Base-by-base conservation (phyloP, 2,797 vertebrate genomes). In the Hybognathus amarus region DNA sequence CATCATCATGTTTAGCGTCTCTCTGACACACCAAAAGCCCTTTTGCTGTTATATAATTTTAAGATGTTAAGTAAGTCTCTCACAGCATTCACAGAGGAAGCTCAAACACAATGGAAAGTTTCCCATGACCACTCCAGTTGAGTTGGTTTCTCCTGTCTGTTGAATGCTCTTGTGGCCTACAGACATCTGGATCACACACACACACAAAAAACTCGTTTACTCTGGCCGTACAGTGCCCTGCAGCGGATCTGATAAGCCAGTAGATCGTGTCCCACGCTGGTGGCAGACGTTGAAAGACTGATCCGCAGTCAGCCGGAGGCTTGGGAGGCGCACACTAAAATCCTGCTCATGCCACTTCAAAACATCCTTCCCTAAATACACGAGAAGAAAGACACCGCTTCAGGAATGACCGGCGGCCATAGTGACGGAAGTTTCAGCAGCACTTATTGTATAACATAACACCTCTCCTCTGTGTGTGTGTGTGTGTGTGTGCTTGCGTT, bases 301-400 rank as follows among this genome's bases (percentile, higher is more conserved):
- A 73, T 66, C 38, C n/a, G 10, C 76, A 36, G 67, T 79, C 82
- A 30, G 86, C 83, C 79, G 67, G 56, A 91, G 87, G 77, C 64
- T 61, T 11, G 56, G 82, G 76, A 80, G 80, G 81, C 68, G 56
- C 82, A 73, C 71, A 91, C 77, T 79, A 73, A 83, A 87, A 87
- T 77, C 61, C 81, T 79, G 63, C 64, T 69, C 80, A 73, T 83
- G 80, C 80, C 79, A 86, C 83, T 88, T 90, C 87, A 89, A 88
- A 89, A 79, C 20, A 63, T 81, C 52, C 73, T 86, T 77, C 50
- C 73, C 71, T 42, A 83, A 85, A 84, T 63, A 81, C 73, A 79
- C 9, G 13, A 79, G 68, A 71, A 77, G 22, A 77, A 73, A 83
- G 64, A 76, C 30, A 82, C 64, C 15, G 56, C 56, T 71, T 56